Base-by-base conservation (phyloP, 2,888 invertebrate genomes). In the Thecocarcelia acutangulata region DNA sequence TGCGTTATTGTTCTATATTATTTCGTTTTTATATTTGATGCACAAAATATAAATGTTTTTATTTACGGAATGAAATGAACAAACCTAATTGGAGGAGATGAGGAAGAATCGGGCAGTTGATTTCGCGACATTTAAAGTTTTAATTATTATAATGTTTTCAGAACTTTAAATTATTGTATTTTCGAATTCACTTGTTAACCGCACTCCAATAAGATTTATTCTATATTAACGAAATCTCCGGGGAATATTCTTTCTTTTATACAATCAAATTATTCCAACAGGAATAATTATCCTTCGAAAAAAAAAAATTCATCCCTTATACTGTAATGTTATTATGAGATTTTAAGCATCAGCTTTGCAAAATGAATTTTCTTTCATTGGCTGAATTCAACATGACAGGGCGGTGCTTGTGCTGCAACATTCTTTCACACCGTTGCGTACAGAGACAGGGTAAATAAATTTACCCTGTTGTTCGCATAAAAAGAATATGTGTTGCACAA, bases 101-200 rank as follows among this genome's bases (percentile, higher is more conserved):
- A 94, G 0, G 94, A 94, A 15, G 93, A 93, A 87, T 94, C 94
- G 0, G 94, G 94, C 61, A 94, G 89, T 87, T 94, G 94, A 81
- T 93, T 92, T 83, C 94, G 91, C 21, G 92, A 90, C 90, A 91
- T 89, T 72, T 42, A 24, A 59, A 44, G n/a, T 70, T 50, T 37
- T 44, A 44, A 13, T 33, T 46, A 52, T 72, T 79, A 59, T 9
- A 64, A 52, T 42, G 9, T 11, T 44, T 79, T 73, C 56, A 76
- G 54, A 21, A 13, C 13, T 19, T 28, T 12, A 3, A 40, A 15
- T 12, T n/a, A n/a, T 33, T 2, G 19, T 59, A 40, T 28, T n/a
- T n/a, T 33, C 17, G 13, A 42, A 70, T 54, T 69, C 3, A 33
- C 72, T 17, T 59, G 40, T 59, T 46, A 61, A 79, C 81, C 50